Evolutionary conservation across 2,797 vertebrate genomes (phyloP).

Genomic region (Loris lydekkerianus): DNA sequence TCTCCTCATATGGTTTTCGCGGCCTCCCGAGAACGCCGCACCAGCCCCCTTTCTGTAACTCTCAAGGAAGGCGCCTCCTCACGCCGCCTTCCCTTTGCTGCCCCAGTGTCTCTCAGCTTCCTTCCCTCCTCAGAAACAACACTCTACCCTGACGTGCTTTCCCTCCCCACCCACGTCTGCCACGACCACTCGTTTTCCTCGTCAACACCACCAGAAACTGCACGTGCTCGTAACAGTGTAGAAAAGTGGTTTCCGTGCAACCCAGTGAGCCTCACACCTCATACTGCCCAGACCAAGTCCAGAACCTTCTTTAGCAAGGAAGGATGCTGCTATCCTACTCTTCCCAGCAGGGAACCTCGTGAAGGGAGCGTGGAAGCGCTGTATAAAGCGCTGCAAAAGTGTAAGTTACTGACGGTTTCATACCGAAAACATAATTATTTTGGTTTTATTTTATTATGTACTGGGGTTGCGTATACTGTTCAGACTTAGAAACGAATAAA

Average conservation of each 20-base stretch:
- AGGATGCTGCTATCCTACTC: not conserved
- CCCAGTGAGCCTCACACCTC: not conserved
- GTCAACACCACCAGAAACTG: not conserved
- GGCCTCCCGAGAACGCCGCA: not conserved
- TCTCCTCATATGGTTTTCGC: not conserved
- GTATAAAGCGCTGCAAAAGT: not conserved
- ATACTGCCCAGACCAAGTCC: not conserved
- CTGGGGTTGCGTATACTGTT: not conserved
- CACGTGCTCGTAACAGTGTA: not conserved
- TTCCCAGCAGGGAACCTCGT: not conserved
- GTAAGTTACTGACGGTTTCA: slow-evolving; percentile 56
- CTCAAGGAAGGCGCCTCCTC: not conserved
- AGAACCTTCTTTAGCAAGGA: not conserved
- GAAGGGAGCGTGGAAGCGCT: not conserved
- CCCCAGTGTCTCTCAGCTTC: not conserved
- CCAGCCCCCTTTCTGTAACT: not conserved
- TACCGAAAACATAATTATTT: not conserved
- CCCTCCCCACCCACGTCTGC: not conserved
- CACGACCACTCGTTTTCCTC: not conserved
- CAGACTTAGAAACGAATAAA: not conserved
- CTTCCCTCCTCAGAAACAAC: not conserved
- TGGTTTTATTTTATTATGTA: not conserved
- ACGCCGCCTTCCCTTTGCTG: not conserved
- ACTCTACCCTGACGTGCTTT: not conserved
- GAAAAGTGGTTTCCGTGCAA: not conserved